Conservation (phyloP, 1,140 invertebrate genomes). For the Cotesia typhae region DNA sequence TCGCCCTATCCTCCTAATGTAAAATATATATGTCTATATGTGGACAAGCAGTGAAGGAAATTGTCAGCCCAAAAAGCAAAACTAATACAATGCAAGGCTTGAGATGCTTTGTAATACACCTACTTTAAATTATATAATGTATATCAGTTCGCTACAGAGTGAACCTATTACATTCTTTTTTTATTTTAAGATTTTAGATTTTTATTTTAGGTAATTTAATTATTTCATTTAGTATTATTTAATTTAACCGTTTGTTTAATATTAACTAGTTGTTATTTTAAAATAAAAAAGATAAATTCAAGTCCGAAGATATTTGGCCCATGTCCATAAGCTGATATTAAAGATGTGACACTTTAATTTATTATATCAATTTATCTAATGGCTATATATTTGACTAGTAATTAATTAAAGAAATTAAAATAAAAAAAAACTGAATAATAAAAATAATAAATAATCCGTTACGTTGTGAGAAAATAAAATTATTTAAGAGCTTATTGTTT, state of each 20-base stretch:
- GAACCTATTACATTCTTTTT: constrained; percentile 63
- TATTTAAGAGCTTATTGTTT: constrained; percentile 33
- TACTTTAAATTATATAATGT: constrained; percentile 48
- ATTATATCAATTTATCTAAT: not conserved
- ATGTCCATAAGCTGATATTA: constrained; percentile 33
- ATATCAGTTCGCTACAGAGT: constrained; percentile 63
- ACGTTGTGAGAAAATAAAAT: not conserved
- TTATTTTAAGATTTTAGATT: constrained; percentile 7
- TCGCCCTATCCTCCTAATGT: constrained; percentile 62
- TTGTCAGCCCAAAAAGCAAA: constrained; percentile 67
- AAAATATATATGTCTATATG: constrained; percentile 51
- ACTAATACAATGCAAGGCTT: constrained; percentile 68
- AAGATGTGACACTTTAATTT: not conserved
- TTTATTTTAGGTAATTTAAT: constrained; percentile 31
- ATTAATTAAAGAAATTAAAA: not conserved
- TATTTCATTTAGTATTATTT: not conserved
- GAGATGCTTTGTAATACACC: constrained; percentile 63
- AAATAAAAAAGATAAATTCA: constrained; percentile 45
- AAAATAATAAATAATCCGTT: constrained; percentile 24
- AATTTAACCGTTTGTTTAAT: constrained; percentile 2
- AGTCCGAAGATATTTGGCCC: constrained; percentile 59
- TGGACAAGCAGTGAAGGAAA: constrained; percentile 66
- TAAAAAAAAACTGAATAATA: not conserved
- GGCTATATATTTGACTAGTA: not conserved
- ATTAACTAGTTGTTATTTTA: constrained; percentile 50